Evolutionary conservation across 2,113 vertebrate species (phyloP).

Genomic region (Antechinus flavipes): DNA sequence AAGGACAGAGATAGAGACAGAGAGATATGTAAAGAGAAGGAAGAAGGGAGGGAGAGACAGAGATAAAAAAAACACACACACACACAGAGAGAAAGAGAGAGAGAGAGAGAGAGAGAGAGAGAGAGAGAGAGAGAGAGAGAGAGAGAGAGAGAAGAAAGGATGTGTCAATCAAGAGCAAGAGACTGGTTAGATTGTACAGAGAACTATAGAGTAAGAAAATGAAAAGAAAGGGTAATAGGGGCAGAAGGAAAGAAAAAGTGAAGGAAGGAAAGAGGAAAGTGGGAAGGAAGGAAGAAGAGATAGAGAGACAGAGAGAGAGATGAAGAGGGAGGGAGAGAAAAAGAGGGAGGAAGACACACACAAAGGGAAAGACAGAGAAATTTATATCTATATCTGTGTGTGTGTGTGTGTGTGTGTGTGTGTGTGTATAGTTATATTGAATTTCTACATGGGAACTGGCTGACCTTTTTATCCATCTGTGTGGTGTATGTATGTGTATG

Average conservation of each 20-base stretch:
- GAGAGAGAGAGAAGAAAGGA: neutral
- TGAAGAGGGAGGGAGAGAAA: no score
- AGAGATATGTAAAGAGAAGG: no score
- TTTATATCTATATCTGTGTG: neutral
- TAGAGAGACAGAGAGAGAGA: no score
- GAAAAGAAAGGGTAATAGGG: neutral
- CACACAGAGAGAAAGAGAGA: no score
- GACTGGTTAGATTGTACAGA: neutral
- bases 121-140: no score
- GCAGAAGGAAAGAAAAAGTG: neutral
- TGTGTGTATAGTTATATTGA: no score
- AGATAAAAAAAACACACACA: neutral
- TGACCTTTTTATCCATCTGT: neutral
- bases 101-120: neutral
- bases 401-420: neutral
- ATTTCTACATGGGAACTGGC: neutral
- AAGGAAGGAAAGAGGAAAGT: neutral
- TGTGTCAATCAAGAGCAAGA: neutral
- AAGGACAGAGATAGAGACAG: no score
- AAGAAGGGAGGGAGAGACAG: no score
- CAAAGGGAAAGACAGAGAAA: no score
- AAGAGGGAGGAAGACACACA: no score
- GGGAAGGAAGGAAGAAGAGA: no score
- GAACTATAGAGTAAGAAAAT: neutral
- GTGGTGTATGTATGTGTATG: neutral